These are phyloP conservation scores for Nasonovia ribisnigri DNA, from an alignment of 2,888 invertebrate species.

Conservation along the genomic window DNA sequence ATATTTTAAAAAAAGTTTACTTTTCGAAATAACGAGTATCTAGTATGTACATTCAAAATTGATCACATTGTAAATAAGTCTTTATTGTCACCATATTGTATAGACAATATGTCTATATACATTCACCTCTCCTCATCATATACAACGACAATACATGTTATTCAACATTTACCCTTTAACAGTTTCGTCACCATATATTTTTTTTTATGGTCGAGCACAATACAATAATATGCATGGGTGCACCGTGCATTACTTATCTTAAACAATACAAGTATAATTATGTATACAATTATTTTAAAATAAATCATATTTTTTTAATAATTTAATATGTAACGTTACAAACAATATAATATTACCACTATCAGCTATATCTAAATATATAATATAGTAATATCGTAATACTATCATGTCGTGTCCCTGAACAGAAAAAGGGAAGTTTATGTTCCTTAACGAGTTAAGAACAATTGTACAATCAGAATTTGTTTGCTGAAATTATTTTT, in stretches of 20 bases:
- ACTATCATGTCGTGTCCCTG: background rate
- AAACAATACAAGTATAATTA: conserved; percentile 5
- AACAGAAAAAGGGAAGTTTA: too few species aligned
- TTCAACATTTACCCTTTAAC: background rate
- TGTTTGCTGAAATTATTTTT: too few species aligned
- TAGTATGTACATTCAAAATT: too few species aligned
- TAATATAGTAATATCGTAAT: background rate
- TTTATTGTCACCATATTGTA: background rate
- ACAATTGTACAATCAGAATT: too few species aligned
- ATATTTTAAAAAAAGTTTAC: background rate
- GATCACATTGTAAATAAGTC: background rate
- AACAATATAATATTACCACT: background rate
- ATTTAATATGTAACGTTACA: background rate
- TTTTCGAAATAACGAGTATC: background rate
- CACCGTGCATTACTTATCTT: background rate
- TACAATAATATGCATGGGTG: background rate
- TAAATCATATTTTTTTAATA: background rate
- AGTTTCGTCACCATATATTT: background rate
- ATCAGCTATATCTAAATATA: background rate
- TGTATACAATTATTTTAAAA: background rate
- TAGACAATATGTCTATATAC: background rate
- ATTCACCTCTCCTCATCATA: background rate
- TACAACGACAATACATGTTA: background rate
- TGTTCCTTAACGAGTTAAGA: too few species aligned
- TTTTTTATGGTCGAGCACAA: background rate